A percentile compares a stretch with the other conserved stretches of the same genome.
Conservation (phyloP, 2,888 invertebrate species). For the Allacma fusca region DNA sequence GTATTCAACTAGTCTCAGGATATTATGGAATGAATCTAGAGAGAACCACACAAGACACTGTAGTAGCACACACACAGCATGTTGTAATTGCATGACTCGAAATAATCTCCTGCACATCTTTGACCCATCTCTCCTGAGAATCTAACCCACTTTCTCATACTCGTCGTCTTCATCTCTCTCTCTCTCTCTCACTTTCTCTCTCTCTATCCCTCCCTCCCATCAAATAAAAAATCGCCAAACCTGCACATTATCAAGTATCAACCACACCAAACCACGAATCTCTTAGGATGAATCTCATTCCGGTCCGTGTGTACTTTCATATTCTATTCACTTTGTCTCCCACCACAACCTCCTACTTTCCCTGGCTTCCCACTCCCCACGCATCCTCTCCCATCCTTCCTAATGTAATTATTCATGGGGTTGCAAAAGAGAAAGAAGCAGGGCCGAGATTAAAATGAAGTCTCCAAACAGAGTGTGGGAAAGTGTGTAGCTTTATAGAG, state of each 20-base stretch:
- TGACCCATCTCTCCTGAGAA: conserved; percentile 40
- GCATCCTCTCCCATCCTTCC: background rate
- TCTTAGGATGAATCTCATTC: conserved; percentile 2
- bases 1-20: conserved; percentile 26
- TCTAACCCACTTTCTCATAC: conserved; percentile 38
- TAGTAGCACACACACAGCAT: no score
- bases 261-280: conserved; percentile 4
- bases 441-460: no score
- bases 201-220: background rate
- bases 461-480: no score
- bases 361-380: background rate
- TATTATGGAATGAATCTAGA: background rate
- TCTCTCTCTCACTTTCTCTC: background rate
- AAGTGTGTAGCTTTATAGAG: no score
- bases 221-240: conserved; percentile 23
- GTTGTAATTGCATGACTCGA: background rate
- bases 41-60: background rate
- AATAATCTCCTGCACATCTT: background rate
- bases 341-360: background rate
- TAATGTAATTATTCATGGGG: conserved; percentile 10
- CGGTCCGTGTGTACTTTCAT: background rate
- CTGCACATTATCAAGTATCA: background rate
- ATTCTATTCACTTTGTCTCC: background rate
- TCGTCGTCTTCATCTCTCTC: no score
- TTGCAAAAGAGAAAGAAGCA: background rate